Conservation (phyloP, 2,888 invertebrate species). For the Oscheius sp. region DNA sequence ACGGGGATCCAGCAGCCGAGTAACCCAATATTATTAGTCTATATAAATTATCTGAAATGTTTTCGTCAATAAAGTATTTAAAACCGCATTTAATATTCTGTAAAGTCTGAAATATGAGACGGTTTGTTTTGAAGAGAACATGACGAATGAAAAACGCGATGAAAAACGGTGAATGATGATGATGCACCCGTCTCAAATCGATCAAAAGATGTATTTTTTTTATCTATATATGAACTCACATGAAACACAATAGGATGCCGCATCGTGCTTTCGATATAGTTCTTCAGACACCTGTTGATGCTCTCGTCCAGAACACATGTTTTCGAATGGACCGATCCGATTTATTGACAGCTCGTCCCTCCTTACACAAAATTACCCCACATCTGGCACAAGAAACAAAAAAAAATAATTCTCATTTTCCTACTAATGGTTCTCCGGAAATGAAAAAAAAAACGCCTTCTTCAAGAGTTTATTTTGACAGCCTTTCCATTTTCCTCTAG, state of each 20-base stretch:
- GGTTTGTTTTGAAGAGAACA: too few relatives aligned
- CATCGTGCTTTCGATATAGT: not conserved
- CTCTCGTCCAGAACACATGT: conserved; percentile 29
- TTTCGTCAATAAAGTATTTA: too few relatives aligned
- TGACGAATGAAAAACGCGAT: too few relatives aligned
- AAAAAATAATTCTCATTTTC: not conserved
- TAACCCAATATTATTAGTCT: too few relatives aligned
- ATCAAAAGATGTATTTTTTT: conserved; percentile 1
- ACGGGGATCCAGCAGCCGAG: not conserved
- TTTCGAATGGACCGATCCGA: conserved; percentile 21
- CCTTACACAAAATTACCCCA: conserved; percentile 8
- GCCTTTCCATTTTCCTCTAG: too few relatives aligned
- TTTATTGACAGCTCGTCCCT: conserved; percentile 27
- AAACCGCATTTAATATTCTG: too few relatives aligned
- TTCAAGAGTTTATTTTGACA: too few relatives aligned
- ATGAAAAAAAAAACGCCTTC: not conserved
- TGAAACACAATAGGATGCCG: conserved; percentile 16
- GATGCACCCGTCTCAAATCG: conserved; percentile 22
- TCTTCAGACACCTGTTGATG: conserved; percentile 24
- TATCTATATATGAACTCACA: not conserved
- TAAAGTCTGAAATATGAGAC: too few relatives aligned
- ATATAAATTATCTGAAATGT: too few relatives aligned
- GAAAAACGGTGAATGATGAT: conserved; percentile 15
- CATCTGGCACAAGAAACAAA: conserved; percentile 18
- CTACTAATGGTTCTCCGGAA: conserved; percentile 16